These are phyloP conservation scores for Sminthopsis crassicaudata DNA, from an alignment of 2,113 vertebrate genomes.

Conservation along the genomic window DNA sequence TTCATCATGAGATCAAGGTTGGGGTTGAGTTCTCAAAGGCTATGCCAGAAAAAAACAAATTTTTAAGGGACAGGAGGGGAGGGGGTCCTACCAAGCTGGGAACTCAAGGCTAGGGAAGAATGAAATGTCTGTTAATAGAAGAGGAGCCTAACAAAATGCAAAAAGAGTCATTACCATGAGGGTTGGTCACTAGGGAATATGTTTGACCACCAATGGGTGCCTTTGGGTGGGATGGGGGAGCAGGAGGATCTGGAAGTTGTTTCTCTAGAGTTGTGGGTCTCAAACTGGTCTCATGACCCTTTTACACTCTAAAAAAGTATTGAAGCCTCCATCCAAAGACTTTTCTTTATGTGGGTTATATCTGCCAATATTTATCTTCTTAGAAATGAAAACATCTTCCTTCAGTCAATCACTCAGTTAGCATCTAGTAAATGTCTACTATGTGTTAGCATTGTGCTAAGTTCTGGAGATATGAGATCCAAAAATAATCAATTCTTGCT, in stretches of 20 bases:
- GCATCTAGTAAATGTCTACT: background rate
- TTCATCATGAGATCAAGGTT: background rate
- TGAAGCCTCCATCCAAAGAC: background rate
- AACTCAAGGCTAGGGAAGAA: background rate
- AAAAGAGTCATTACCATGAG: background rate
- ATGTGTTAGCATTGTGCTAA: background rate
- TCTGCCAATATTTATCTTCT: background rate
- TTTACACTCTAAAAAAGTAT: background rate
- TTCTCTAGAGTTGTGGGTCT: background rate
- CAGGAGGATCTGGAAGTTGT: background rate
- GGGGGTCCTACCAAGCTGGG: background rate
- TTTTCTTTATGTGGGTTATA: background rate
- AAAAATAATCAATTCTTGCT: background rate
- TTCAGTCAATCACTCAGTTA: background rate
- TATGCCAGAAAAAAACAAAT: background rate
- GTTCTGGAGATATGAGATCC: background rate
- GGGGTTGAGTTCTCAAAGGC: background rate
- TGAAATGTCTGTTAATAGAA: background rate
- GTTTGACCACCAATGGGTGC: background rate
- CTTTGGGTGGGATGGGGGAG: background rate
- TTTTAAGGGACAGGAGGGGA: background rate
- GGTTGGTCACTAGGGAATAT: background rate
- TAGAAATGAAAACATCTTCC: background rate
- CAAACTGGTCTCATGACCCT: background rate
- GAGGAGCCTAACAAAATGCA: background rate